Evolutionary conservation across 1,140 invertebrate genomes (phyloP), one percentile per base, ranked within the genome.

Genomic region (Drosophila leontia): DNA sequence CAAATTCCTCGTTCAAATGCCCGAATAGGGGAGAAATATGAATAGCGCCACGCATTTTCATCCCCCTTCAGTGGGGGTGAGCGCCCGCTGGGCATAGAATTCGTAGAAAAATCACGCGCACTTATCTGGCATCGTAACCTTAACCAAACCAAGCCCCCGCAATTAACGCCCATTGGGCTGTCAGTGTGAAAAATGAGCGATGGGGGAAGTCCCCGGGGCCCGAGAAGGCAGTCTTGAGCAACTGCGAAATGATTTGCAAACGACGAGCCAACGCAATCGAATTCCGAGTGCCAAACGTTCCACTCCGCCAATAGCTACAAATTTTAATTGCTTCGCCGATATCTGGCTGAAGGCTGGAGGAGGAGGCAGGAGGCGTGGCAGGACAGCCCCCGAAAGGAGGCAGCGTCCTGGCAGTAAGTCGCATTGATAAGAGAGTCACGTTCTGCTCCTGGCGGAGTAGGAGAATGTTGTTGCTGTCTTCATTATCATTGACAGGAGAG

Each of bases 101-200:
- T 90, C 74, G 75, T 80, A 85, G 86, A 90, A 90, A 90, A 90
- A 90, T 90, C 85, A 90, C 86, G 85, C 86, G 85, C 85, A 87
- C 81, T 90, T 90, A 90, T 90, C 85, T 90, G 59, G 44, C 56
- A 35, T 57, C 57, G 56, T 56, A 80, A 74, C 81, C 81, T 80
- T 56, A 88, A 75, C 62, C 81, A 84, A 87, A 80, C 59, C 81
- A 75, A 86, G 69, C 86, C 85, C 85, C 60, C 61, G 85, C 85
- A 90, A 90, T 90, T 90, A 90, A 90, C 85, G 85, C 85, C 85
- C 85, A 85, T 90, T 90, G 86, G 78, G 70, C 85, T 88, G 85
- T 85, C 85, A 82, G 62, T 78, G 61, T 88, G 78, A 88, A 79
- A 88, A 88, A 90, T 87, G 83, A 87, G 75, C 50, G 41, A 61